Evolutionary conservation across 2,888 invertebrate genomes (phyloP), one percentile per base, ranked within the genome.

Genomic region (Carcina quercana): DNA sequence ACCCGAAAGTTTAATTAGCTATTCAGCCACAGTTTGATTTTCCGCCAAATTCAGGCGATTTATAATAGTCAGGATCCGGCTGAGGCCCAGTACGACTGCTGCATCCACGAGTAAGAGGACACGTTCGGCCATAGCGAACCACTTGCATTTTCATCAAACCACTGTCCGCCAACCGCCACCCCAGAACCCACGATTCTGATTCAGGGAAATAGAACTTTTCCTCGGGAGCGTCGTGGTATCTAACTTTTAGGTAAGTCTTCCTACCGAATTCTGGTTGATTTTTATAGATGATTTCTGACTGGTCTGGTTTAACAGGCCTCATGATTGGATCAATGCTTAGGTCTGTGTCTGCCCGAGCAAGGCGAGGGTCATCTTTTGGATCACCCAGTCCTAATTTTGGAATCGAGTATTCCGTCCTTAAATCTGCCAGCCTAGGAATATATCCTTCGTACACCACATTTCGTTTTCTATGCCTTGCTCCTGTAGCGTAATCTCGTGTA

Each of bases 131-230:
- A 19, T 21, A 21, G 6, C 1, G 6, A 7, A 1, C 27, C 13
- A 22, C 13, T 5, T 10, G n/a, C 5, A 14, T 4, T 3, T 6
- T 12, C 11, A 3, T 15, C 13, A 58, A 11, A 5, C 28, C 40
- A 34, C 60, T 62, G 17, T 71, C 68, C 5, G 47, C 41, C 37
- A 64, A 35, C 7, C 69, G 49, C 70, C 71, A 71, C 2, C 71
- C 71, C 27, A 69, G 60, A 13, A 53, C 49, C 53, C 56, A 65
- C 21, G 44, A 56, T 13, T 30, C 38, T 31, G 60, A 59, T 40
- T 67, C 63, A 0, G 62, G 19, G 13, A 68, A 59, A 33, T 71
- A 71, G 31, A 54, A 72, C 29, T 47, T 67, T 11, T 62, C 53
- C 37, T 69, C 69, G 0, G 68, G 71, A 26, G 28, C 36, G 0